phyloP scores from a whole-genome alignment of 2,888 invertebrate genomes.

The Cosmia trapezina region DNA sequence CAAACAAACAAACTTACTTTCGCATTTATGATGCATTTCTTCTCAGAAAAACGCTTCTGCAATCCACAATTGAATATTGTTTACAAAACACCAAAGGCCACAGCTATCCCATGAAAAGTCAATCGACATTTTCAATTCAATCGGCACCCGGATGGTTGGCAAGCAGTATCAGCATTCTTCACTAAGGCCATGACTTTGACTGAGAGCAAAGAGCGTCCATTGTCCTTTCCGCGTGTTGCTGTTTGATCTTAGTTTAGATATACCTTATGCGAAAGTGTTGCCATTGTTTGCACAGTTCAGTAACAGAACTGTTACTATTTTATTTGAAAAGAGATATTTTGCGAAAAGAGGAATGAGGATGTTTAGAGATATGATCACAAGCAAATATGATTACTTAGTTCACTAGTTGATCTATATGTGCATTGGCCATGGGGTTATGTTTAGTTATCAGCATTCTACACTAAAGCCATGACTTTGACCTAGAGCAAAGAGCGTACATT shows the following conservation, averaged over 20 bases:
- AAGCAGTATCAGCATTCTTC: slow-evolving; percentile 44
- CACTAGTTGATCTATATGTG: too few relatives aligned
- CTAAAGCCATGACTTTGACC: slow-evolving; percentile 48
- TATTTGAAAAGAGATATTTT: neutral
- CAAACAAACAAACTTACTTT: too few relatives aligned
- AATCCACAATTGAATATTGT: slow-evolving; percentile 10
- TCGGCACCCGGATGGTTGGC: slow-evolving; percentile 51
- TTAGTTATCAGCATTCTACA: slow-evolving; percentile 35
- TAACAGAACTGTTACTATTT: slow-evolving; percentile 6
- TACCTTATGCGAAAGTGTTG: slow-evolving; percentile 20
- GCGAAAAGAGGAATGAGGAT: too few relatives aligned
- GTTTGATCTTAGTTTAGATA: slow-evolving; percentile 43
- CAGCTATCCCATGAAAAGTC: slow-evolving; percentile 35
- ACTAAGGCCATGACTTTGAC: slow-evolving; percentile 60
- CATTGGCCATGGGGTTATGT: too few relatives aligned
- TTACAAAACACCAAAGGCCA: slow-evolving; percentile 38
- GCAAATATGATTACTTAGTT: too few relatives aligned
- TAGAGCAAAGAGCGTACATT: slow-evolving; percentile 57
- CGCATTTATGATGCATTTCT: too few relatives aligned
- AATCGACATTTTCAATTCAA: slow-evolving; percentile 38
- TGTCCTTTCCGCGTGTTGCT: slow-evolving; percentile 50
- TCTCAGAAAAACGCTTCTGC: too few relatives aligned
- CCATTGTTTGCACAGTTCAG: slow-evolving; percentile 34
- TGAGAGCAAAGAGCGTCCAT: slow-evolving; percentile 55
- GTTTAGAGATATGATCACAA: too few relatives aligned